phyloP scores from a whole-genome alignment of 2,113 vertebrate genomes.

The Madoqua kirkii region DNA sequence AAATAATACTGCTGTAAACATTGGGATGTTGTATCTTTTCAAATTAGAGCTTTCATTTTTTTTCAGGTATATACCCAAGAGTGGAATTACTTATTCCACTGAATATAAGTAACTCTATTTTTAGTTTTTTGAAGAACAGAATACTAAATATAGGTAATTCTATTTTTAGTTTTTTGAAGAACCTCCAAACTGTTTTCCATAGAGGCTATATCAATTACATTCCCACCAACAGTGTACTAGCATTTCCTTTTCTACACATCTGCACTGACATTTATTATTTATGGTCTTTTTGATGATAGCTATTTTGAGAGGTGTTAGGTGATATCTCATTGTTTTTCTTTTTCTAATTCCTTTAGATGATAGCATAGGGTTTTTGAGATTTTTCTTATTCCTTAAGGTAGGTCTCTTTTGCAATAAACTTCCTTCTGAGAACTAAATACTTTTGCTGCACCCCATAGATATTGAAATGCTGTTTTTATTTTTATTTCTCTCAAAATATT shows the following conservation, averaged over 20 bases:
- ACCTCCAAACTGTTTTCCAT: neutral
- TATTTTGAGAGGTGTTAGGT: neutral
- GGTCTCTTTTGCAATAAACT: neutral
- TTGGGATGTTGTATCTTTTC: neutral
- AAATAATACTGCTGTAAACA: neutral
- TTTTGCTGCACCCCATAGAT: neutral
- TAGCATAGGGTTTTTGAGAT: neutral
- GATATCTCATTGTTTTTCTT: neutral
- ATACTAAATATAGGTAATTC: neutral
- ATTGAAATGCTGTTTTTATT: neutral
- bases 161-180: neutral
- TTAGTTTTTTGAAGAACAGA: neutral
- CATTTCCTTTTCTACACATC: neutral
- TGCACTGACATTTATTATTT: neutral
- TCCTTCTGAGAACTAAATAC: neutral
- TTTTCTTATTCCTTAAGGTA: neutral
- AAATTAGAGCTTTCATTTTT: neutral
- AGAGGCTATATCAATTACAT: neutral
- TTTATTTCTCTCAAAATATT: neutral
- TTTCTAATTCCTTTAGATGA: neutral
- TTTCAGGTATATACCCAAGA: neutral
- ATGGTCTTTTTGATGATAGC: neutral
- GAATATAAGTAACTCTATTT: neutral
- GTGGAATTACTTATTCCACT: neutral
- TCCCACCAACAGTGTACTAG: neutral